A percentile compares a stretch with the other conserved stretches of the same genome.
Evolutionary conservation across 1,140 invertebrate genomes (phyloP).

Genomic region (Drepana arcuata): DNA sequence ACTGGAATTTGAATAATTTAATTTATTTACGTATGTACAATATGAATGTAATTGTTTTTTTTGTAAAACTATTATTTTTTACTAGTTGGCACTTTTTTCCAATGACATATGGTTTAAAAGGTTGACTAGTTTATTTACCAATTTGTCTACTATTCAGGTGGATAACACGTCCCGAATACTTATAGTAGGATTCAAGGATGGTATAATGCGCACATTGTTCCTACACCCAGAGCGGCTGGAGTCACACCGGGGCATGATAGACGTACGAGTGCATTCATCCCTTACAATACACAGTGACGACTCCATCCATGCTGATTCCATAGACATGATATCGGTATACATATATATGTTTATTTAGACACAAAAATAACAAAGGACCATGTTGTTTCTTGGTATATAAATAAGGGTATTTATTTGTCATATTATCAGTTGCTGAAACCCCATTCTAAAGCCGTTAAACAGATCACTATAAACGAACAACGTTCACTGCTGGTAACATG

Average conservation of each 20-base stretch:
- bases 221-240: conserved; percentile 41
- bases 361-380: no score
- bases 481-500: conserved; percentile 75
- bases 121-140: no score
- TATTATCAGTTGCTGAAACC: conserved; percentile 77
- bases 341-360: conserved; percentile 6
- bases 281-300: conserved; percentile 50
- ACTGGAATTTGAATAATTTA: no score
- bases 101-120: no score
- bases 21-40: no score
- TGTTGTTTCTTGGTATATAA: no score
- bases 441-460: conserved; percentile 75
- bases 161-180: conserved; percentile 74
- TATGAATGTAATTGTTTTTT: no score
- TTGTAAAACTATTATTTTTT: no score
- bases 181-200: conserved; percentile 81
- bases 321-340: conserved; percentile 53
- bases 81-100: no score
- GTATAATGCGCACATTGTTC: conserved; percentile 70
- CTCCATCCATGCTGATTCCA: conserved; percentile 35
- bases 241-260: conserved; percentile 20
- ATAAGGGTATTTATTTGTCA: no score
- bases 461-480: conserved; percentile 73
- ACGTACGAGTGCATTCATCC: conserved; percentile 41
- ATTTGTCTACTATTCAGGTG: no score